Percentiles rank a stretch among this genome's conserved stretches.
These are phyloP conservation scores for Jaculus jaculus DNA, from an alignment of 2,113 vertebrate genomes.

Conservation along the genomic window DNA sequence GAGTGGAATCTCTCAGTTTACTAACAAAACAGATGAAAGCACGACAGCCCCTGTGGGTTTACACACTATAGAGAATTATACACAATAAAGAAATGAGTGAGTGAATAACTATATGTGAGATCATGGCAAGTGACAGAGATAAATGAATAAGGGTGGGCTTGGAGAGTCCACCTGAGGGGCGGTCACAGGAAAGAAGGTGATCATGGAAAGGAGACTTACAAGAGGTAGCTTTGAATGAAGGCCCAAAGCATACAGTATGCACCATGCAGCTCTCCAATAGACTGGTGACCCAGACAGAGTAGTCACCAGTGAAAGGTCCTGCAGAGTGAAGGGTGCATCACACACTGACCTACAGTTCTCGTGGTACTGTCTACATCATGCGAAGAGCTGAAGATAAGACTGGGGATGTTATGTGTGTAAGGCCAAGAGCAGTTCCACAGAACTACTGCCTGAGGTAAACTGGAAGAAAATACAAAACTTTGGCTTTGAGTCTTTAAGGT, in stretches of 20 bases:
- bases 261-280: too few species aligned
- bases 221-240: too few species aligned
- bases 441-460: not conserved
- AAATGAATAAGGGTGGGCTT: not conserved
- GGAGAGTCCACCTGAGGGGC: not conserved
- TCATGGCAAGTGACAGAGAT: not conserved
- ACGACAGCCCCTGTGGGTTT: not conserved
- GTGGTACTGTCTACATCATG: not conserved
- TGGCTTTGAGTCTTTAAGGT: too few species aligned
- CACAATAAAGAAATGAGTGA: not conserved
- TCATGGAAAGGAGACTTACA: not conserved
- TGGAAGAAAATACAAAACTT: not conserved
- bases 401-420: not conserved
- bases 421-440: not conserved
- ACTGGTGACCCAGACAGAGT: not conserved
- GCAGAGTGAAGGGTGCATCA: not conserved
- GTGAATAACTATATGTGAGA: not conserved
- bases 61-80: not conserved
- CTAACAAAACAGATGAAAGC: not conserved
- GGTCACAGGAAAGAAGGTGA: not conserved
- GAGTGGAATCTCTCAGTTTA: not conserved
- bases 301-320: not conserved
- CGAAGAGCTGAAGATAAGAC: not conserved
- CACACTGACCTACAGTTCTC: not conserved
- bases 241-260: too few species aligned